These are phyloP conservation scores for Xestia rhomboidea DNA, from an alignment of 2,888 invertebrate genomes.

Conservation along the genomic window DNA sequence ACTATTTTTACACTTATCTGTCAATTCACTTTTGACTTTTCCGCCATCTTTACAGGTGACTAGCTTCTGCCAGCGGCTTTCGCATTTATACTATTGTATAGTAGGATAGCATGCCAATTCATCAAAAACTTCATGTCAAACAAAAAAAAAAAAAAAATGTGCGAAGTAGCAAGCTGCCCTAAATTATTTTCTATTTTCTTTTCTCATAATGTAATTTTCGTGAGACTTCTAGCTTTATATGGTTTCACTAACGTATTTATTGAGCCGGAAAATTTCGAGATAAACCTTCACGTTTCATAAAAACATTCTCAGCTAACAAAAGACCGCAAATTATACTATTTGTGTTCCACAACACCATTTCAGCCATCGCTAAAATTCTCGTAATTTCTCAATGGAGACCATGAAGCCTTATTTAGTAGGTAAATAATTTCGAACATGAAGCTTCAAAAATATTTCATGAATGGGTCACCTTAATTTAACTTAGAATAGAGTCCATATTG, in stretches of 20 bases:
- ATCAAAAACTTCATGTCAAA: no score
- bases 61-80: no score
- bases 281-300: background rate
- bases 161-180: background rate
- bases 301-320: background rate
- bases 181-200: background rate
- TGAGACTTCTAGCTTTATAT: no score
- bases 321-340: background rate
- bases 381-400: background rate
- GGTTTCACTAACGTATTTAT: background rate
- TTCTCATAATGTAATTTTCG: background rate
- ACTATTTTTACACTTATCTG: no score
- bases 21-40: no score
- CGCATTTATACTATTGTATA: no score
- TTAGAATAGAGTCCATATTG: background rate
- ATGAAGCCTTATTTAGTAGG: conserved; percentile 15
- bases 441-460: background rate
- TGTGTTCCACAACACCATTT: background rate
- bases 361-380: background rate
- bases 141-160: no score
- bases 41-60: no score
- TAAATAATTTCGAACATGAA: background rate
- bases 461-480: background rate
- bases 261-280: background rate
- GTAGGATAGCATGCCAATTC: no score